phyloP scores from a whole-genome alignment of 2,797 vertebrate genomes.

The Gadopsis bispinosus region DNA sequence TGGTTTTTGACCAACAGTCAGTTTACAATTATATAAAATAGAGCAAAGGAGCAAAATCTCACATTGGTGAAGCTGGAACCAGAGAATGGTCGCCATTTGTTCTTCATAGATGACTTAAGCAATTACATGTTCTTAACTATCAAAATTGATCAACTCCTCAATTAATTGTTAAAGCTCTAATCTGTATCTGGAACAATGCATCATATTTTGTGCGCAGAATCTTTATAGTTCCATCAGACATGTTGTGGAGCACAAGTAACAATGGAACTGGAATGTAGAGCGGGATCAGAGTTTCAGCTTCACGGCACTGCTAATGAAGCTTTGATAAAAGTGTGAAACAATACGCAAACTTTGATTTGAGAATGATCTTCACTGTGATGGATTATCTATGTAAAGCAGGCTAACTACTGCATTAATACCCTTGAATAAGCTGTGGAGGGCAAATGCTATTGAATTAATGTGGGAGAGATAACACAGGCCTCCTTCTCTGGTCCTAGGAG shows the following conservation, averaged over 20 bases:
- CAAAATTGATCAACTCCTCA: too few relatives aligned
- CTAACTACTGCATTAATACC: slow-evolving; percentile 8
- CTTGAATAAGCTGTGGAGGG: slow-evolving; percentile 20
- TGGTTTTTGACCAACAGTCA: not conserved
- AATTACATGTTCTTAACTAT: not conserved
- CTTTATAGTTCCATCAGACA: not conserved
- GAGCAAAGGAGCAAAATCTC: not conserved
- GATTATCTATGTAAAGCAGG: slow-evolving; percentile 23
- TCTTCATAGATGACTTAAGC: not conserved
- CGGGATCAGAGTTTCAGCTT: not conserved
- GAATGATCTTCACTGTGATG: slow-evolving; percentile 26
- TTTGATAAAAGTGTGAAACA: slow-evolving; percentile 12
- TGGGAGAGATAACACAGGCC: slow-evolving; percentile 15
- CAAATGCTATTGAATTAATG: slow-evolving; percentile 29
- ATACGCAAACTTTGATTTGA: slow-evolving; percentile 30
- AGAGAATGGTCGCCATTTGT: not conserved
- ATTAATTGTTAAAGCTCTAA: too few relatives aligned
- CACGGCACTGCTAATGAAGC: not conserved
- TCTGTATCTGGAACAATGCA: not conserved
- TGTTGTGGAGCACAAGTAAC: not conserved
- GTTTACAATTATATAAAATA: not conserved
- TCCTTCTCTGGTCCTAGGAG: not conserved
- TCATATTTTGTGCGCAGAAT: not conserved
- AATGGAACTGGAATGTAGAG: not conserved
- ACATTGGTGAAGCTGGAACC: not conserved